Evolutionary conservation across 2,113 vertebrate species (phyloP).

Genomic region (Astur gentilis): DNA sequence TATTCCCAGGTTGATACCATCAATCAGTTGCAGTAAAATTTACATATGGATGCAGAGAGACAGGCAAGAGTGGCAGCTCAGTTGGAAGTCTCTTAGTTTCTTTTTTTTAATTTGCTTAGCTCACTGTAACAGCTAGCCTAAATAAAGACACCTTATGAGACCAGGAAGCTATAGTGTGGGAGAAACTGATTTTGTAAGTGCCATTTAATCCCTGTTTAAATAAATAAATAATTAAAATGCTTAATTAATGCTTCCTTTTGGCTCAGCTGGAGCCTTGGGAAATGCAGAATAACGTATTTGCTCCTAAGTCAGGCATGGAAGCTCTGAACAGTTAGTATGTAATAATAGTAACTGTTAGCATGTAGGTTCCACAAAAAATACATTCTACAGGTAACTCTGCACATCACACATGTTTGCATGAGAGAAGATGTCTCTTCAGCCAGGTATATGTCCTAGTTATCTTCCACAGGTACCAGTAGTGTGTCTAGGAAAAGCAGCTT

Average conservation of each 20-base stretch:
- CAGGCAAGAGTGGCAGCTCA: not conserved
- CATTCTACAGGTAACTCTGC: not conserved
- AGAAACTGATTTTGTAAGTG: not conserved
- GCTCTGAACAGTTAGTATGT: not conserved
- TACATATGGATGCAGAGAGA: not conserved
- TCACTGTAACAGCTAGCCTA: not conserved
- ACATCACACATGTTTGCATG: not conserved
- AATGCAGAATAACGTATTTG: not conserved
- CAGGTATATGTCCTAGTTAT: not conserved
- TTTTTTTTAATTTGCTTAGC: not conserved
- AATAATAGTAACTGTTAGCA: not conserved
- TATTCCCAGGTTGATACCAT: not conserved
- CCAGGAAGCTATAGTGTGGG: not conserved
- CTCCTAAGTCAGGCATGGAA: not conserved
- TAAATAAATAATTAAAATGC: not conserved
- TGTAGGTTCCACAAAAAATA: not conserved
- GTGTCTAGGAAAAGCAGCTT: not conserved
- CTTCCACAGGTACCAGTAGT: not conserved
- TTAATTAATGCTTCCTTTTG: not conserved
- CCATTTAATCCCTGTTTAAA: not conserved
- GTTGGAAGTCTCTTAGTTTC: not conserved
- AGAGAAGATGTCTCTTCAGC: not conserved
- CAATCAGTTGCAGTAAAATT: not conserved
- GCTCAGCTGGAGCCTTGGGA: not conserved
- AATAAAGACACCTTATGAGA: no score